Base-by-base conservation (phyloP, 2,113 vertebrate species). In the Mustela nigripes region DNA sequence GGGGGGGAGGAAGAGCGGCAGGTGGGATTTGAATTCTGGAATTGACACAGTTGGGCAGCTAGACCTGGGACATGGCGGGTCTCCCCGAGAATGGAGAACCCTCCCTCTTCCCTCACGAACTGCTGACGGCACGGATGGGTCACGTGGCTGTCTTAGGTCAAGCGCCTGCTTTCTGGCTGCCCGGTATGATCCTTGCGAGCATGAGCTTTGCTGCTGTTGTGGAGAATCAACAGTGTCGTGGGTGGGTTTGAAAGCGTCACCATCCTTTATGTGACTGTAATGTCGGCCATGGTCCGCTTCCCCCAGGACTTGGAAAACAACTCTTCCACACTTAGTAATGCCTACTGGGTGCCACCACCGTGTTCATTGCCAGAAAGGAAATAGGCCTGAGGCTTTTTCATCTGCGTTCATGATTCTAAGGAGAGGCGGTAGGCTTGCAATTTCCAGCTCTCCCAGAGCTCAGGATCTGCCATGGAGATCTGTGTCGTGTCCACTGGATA, bases 61-160 rank as follows among this genome's bases (percentile, higher is more conserved):
- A 11, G 53, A 74, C 36, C 63, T 42, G 80, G 71, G 45, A n/a
- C 9, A 7, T 71, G 79, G 24, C 7, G 8, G 60, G 60, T 62
- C 60, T 81, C 33, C 56, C n/a, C 4, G 9, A 36, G 69, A 84
- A 22, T 11, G 36, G 42, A 94, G 63, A 48, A 48, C 19, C 45
- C n/a, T 84, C 14, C 4, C 1, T 15, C n/a, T 74, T 79, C 18
- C 33, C 48, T 76, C n/a, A 12, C 0, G 45, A 79, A 53, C 82
- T 56, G 9, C 21, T 1, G 22, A 50, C 39, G 56, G 62, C 11
- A 36, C 5, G 36, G 8, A 21, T 24, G 36, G 78, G n/a, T 45
- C 0, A 0, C 26, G 7, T 31, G 8, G 31, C 45, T 58, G 15
- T 12, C 53, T 50, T 11, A 11, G 22, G 58, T 84, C 0, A 50